Conservation (phyloP, 2,113 vertebrate genomes). For the Alexandromys fortis region DNA sequence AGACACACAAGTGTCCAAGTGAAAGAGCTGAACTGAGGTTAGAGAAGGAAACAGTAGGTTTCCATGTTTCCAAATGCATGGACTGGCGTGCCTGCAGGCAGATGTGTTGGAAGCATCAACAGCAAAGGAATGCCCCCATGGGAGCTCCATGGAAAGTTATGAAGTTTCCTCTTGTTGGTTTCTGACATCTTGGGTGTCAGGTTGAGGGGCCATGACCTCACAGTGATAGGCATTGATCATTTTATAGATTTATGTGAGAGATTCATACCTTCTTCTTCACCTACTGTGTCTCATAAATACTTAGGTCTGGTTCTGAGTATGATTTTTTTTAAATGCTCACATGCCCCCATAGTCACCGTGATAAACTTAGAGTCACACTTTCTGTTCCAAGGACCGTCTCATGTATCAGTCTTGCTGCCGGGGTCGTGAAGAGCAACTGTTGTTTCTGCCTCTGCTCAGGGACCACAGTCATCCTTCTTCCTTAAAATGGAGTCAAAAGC, state of each 20-base stretch:
- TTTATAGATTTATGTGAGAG: not conserved
- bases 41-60: not conserved
- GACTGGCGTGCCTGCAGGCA: not conserved
- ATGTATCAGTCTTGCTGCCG: not conserved
- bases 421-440: not conserved
- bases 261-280: not conserved
- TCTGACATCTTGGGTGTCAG: not conserved
- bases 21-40: not conserved
- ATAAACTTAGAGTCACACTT: not conserved
- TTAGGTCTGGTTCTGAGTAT: not conserved
- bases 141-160: not conserved
- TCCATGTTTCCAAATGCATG: not conserved
- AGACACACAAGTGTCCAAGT: not conserved
- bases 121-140: not conserved
- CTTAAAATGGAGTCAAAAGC: not conserved
- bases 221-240: not conserved
- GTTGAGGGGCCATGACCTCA: not conserved
- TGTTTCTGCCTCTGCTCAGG: not conserved
- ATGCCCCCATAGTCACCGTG: not conserved
- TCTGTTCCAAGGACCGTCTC: not conserved
- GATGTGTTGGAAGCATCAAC: not conserved
- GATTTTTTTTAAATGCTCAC: not conserved
- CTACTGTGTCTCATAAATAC: not conserved
- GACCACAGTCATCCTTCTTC: not conserved
- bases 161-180: not conserved